phyloP scores from a whole-genome alignment of 1,140 invertebrate genomes.

The Acromyrmex echinatior region DNA sequence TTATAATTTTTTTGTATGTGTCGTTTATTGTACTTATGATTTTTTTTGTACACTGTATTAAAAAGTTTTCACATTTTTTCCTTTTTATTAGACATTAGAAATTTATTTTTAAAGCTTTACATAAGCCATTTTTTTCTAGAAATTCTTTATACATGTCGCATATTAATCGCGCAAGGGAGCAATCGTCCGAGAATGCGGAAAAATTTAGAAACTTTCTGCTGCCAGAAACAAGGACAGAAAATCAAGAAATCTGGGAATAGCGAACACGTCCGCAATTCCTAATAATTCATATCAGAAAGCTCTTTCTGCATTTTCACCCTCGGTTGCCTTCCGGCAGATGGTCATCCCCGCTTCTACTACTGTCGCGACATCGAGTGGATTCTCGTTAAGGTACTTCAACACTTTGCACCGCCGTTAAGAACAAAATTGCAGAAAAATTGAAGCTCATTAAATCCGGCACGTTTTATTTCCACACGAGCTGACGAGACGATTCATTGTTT shows the following conservation, averaged over 20 bases:
- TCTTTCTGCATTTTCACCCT: not conserved
- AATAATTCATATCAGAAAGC: slow-evolving; percentile 50
- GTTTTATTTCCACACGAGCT: not conserved
- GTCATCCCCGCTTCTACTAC: not conserved
- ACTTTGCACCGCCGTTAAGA: not conserved
- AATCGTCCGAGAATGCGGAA: not conserved
- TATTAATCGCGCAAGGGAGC: not conserved
- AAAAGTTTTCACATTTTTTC: not conserved
- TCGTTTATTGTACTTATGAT: too few relatives aligned
- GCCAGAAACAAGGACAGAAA: not conserved
- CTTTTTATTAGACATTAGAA: not conserved
- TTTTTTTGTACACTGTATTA: not conserved
- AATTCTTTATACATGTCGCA: not conserved
- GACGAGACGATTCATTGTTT: not conserved
- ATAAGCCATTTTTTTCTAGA: not conserved
- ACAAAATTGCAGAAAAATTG: slow-evolving; percentile 17
- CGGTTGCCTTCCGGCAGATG: not conserved
- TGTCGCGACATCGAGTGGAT: slow-evolving; percentile 8
- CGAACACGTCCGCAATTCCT: slow-evolving; percentile 11
- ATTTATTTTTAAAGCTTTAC: not conserved
- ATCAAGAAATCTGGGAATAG: slow-evolving; percentile 25
- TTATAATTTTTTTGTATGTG: not conserved
- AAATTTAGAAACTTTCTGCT: slow-evolving; percentile 4
- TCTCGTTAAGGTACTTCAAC: slow-evolving; percentile 1
- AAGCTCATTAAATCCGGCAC: slow-evolving; percentile 8